Percentiles rank a stretch among this genome's conserved stretches.
Conservation (phyloP, 2,113 vertebrate genomes). For the Andinoacara biseriatus region DNA sequence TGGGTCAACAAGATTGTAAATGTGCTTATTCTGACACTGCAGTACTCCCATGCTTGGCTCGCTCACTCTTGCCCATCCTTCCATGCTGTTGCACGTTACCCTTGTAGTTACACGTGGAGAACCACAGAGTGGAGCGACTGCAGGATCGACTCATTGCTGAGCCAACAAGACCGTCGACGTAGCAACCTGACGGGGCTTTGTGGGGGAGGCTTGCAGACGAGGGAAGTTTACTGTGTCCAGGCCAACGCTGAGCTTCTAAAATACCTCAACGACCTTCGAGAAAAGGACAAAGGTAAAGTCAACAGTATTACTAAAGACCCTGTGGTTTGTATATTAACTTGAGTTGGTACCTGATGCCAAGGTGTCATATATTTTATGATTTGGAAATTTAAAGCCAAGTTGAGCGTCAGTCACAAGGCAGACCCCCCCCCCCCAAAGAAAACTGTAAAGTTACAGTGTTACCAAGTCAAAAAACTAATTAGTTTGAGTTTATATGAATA, state of each 20-base stretch:
- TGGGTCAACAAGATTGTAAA: background rate
- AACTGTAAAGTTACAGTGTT: background rate
- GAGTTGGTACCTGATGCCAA: background rate
- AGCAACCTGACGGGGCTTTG: conserved; percentile 92
- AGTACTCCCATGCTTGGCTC: background rate
- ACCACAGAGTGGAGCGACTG: conserved; percentile 95
- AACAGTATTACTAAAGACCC: background rate
- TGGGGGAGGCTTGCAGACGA: conserved; percentile 91
- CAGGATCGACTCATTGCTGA: conserved; percentile 89
- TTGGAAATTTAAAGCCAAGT: background rate
- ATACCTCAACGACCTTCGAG: conserved; percentile 81
- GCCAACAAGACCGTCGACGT: conserved; percentile 93
- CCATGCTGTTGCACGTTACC: background rate
- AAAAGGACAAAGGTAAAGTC: conserved; percentile 87
- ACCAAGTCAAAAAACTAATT: background rate
- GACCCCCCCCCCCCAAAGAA: too few species aligned
- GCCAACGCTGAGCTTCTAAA: conserved; percentile 86
- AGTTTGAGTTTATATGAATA: too few species aligned
- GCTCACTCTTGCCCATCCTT: background rate
- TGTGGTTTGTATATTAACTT: background rate
- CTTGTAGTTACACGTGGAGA: conserved; percentile 88
- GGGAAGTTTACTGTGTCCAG: conserved; percentile 91
- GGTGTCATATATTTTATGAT: background rate
- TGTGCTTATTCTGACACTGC: background rate
- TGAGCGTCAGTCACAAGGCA: background rate